Evolutionary conservation across 2,888 invertebrate genomes (phyloP), one percentile per base, ranked within the genome.

Genomic region (Amphipyra berbera): DNA sequence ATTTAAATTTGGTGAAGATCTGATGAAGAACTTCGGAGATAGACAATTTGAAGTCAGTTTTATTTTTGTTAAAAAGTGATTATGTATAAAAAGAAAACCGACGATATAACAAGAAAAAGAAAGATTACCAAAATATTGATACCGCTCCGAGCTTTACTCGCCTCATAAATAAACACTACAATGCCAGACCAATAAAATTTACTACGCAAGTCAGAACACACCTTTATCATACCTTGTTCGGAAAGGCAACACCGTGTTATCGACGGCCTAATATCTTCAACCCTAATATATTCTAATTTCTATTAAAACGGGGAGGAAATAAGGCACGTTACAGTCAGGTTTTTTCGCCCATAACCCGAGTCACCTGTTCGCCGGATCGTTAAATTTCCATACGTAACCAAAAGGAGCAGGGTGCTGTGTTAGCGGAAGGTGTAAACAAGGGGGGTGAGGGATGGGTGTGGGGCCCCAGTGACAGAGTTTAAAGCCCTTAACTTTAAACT

Each of bases 351-450:
- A 38, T 37, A 54, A 55, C 52, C 44, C 46, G 47, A 57, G 63
- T 74, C 73, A 77, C 68, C 67, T 74, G 75, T 70, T 68, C 56
- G 47, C 52, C 46, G 62, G 68, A 71, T 74, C 74, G 78, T 78
- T 77, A 73, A 72, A 84, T 84, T 85, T 77, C 74, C 83, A 84
- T 85, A 83, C 63, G 78, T 72, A 64, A 76, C 65, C 53, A 50
- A 60, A 70, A 69, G 61, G 58, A 44, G 53, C 44, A 0, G 45
- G 42, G 27, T 21, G n/a, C 54, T 21, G 50, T 61, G 53, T 64
- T 70, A 65, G 57, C 77, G 76, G 78, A 82, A 81, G 81, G 77
- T 81, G 77, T 79, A 81, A 82, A 81, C 79, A 79, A 73, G 27
- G 49, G 50, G 13, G n/a, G 30, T 35, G 9, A 13, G 21, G 55